Conservation (phyloP, 64 coral and sea anemone species). For the Pocillopora damicornis region DNA sequence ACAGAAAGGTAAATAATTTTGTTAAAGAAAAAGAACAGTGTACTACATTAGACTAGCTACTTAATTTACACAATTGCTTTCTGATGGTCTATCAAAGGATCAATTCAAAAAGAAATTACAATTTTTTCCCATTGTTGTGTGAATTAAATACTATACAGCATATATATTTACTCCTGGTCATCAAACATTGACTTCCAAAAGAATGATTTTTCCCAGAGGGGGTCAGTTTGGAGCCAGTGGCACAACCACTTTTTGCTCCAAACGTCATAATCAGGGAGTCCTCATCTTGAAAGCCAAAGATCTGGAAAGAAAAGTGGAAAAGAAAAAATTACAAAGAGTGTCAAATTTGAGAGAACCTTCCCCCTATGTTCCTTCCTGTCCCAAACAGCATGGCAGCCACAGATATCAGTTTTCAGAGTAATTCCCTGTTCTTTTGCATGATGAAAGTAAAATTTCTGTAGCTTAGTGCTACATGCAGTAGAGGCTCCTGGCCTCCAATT, state of each 20-base stretch:
- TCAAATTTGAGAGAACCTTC: too few species aligned
- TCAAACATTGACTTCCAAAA: background rate
- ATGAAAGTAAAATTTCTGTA: too few species aligned
- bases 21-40: background rate
- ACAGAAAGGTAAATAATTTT: too few species aligned
- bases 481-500: too few species aligned
- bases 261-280: constrained; percentile 7
- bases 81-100: background rate
- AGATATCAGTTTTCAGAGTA: too few species aligned
- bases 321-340: background rate
- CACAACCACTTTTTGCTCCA: constrained; percentile 15
- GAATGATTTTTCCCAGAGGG: background rate
- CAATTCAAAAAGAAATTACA: background rate
- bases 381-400: background rate
- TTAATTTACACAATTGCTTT: background rate
- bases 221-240: constrained; percentile 14
- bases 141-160: constrained; percentile 3
- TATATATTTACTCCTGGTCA: background rate
- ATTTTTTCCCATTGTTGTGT: background rate
- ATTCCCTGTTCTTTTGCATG: too few species aligned
- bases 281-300: constrained; percentile 2
- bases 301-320: background rate
- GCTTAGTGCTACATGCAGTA: too few species aligned
- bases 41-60: background rate
- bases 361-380: too few species aligned